Conservation (phyloP, 2,797 vertebrate genomes). For the Varecia variegata region DNA sequence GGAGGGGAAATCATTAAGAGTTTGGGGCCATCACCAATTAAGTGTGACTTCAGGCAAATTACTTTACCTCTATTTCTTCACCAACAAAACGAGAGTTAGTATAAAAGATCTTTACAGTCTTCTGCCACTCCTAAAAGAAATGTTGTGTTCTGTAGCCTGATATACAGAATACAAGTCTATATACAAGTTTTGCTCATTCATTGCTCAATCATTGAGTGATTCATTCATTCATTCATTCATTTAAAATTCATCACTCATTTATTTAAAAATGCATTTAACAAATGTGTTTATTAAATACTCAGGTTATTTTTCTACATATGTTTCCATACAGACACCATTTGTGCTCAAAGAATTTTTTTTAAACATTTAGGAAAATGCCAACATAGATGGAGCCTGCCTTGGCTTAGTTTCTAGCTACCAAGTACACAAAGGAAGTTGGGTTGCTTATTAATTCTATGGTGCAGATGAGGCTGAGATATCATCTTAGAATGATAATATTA, state of each 20-base stretch:
- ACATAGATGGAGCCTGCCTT: background rate
- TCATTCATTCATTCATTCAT: background rate
- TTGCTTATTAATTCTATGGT: background rate
- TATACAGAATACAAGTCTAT: background rate
- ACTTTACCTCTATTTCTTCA: constrained; percentile 15
- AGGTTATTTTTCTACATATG: background rate
- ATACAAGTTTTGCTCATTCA: background rate
- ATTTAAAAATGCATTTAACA: background rate
- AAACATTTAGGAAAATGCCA: constrained; percentile 35
- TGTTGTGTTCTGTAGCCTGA: background rate
- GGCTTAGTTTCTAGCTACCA: constrained; percentile 21
- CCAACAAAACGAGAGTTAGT: background rate
- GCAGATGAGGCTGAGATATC: constrained; percentile 1
- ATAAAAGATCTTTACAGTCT: background rate
- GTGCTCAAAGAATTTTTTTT: background rate
- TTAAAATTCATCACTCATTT: background rate
- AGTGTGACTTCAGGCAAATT: background rate
- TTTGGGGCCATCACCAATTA: background rate
- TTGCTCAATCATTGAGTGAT: background rate
- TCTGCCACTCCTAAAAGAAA: constrained; percentile 37
- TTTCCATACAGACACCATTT: background rate
- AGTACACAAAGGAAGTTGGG: background rate
- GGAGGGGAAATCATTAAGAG: background rate
- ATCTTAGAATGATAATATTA: background rate
- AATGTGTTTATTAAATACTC: background rate